Conservation (phyloP, 92 coral and sea anemone genomes). For the Porites cylindrica region DNA sequence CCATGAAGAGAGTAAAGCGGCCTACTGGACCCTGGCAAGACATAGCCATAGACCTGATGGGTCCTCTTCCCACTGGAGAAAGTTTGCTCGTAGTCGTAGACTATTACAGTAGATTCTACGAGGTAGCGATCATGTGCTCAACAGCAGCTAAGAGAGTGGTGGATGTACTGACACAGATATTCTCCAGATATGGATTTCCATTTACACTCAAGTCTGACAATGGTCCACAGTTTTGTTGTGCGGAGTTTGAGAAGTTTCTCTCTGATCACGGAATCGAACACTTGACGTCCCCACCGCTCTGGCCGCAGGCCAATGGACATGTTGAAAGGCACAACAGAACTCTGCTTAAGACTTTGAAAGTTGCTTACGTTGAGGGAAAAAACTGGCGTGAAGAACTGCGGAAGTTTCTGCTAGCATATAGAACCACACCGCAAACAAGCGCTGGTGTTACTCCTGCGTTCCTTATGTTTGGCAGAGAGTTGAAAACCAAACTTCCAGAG, state of each 20-base stretch:
- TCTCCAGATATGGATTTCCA: slow-evolving; percentile 42
- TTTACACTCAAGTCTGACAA: slow-evolving; percentile 50
- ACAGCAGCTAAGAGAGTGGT: slow-evolving; percentile 42
- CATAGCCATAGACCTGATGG: slow-evolving; percentile 45
- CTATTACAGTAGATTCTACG: slow-evolving; percentile 50
- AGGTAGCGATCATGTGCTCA: slow-evolving; percentile 54
- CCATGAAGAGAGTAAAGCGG: neutral
- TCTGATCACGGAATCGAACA: slow-evolving; percentile 41
- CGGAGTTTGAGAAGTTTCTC: slow-evolving; percentile 41
- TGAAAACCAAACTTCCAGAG: too few relatives aligned
- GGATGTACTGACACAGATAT: slow-evolving; percentile 2
- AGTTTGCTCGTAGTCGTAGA: slow-evolving; percentile 43
- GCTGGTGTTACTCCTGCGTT: slow-evolving; percentile 9
- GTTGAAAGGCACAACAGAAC: slow-evolving; percentile 54
- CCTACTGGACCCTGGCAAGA: slow-evolving; percentile 55
- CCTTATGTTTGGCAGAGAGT: slow-evolving; percentile 27
- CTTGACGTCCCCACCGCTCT: slow-evolving; percentile 29
- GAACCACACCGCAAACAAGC: too few relatives aligned
- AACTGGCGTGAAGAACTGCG: too few relatives aligned
- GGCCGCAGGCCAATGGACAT: slow-evolving; percentile 4
- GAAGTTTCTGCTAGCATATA: too few relatives aligned
- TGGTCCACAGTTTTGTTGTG: slow-evolving; percentile 37
- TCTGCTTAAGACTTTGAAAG: slow-evolving; percentile 15
- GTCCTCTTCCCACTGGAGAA: slow-evolving; percentile 54
- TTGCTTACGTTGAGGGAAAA: too few relatives aligned